phyloP scores from a whole-genome alignment of 2,888 invertebrate species.

The Augochlorella aurata region DNA sequence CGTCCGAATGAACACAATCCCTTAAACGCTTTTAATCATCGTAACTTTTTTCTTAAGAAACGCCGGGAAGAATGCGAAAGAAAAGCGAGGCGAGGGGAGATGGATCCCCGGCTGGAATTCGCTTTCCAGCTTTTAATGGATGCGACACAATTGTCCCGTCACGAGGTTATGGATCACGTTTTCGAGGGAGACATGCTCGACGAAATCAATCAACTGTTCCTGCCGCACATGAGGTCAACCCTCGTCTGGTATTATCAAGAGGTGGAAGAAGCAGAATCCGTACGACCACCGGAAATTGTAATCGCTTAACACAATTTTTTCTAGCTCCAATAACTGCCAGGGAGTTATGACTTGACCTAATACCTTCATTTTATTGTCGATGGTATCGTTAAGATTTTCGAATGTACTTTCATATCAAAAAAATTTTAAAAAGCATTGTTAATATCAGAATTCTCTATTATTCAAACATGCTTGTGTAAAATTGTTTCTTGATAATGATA shows the following conservation, averaged over 20 bases:
- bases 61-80: constrained; percentile 96
- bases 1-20: background rate
- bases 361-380: too few species aligned
- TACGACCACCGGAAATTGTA: constrained; percentile 79
- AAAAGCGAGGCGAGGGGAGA: constrained; percentile 94
- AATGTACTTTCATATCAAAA: too few species aligned
- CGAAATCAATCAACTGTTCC: constrained; percentile 93
- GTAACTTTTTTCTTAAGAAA: constrained; percentile 81
- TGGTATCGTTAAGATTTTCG: too few species aligned
- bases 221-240: constrained; percentile 92
- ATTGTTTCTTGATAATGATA: too few species aligned
- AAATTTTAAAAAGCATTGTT: too few species aligned
- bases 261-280: constrained; percentile 87
- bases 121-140: constrained; percentile 94
- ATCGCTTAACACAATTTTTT: background rate
- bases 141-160: constrained; percentile 90
- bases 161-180: constrained; percentile 95
- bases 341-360: too few species aligned
- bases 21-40: background rate
- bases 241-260: constrained; percentile 95
- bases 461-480: too few species aligned
- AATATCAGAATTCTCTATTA: too few species aligned
- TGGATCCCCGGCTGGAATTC: constrained; percentile 95
- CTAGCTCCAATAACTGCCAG: too few species aligned
- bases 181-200: constrained; percentile 96